These are phyloP conservation scores for Tanypteryx hageni DNA, from an alignment of 2,888 invertebrate species.

Conservation along the genomic window DNA sequence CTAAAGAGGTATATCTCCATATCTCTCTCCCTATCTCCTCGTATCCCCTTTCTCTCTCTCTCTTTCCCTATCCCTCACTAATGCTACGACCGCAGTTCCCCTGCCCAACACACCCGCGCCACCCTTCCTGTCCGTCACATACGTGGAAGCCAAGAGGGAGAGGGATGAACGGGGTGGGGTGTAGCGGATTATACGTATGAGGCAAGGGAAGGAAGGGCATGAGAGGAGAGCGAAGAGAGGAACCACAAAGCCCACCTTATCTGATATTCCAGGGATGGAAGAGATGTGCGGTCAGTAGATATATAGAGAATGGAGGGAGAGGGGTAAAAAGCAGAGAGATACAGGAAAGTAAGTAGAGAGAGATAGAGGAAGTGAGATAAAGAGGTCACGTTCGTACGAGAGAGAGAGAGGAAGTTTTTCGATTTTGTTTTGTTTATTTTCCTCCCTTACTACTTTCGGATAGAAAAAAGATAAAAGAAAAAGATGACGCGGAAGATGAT, in stretches of 20 bases:
- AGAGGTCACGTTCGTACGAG: neutral
- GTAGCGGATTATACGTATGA: too few species aligned
- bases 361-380: neutral
- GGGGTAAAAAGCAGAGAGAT: neutral
- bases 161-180: too few species aligned
- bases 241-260: neutral
- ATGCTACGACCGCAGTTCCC: too few species aligned
- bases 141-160: too few species aligned
- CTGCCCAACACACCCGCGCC: too few species aligned
- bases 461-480: neutral
- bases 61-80: too few species aligned
- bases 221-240: neutral
- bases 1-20: too few species aligned
- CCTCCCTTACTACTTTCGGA: neutral
- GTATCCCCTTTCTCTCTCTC: too few species aligned
- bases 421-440: neutral
- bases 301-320: neutral
- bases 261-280: constrained; percentile 3
- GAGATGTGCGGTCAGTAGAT: neutral
- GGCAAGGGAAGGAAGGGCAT: neutral
- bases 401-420: neutral
- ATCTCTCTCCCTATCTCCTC: too few species aligned
- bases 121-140: too few species aligned
- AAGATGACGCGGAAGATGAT: neutral
- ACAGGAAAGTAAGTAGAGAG: too few species aligned